phyloP scores from a whole-genome alignment of 1,140 invertebrate genomes.

The Drosophila kurseongensis region DNA sequence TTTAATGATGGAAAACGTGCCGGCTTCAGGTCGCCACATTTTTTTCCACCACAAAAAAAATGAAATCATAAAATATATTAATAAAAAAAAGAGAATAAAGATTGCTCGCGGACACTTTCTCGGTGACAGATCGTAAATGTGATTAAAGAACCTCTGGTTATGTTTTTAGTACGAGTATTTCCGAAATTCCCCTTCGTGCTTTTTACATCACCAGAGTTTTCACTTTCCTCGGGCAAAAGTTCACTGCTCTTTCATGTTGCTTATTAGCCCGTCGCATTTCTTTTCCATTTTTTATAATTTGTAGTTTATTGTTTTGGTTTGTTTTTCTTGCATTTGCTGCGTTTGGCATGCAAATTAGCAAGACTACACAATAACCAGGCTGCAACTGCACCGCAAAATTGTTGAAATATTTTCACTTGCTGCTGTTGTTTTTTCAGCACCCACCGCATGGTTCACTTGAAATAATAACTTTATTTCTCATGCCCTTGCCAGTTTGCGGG shows the following conservation, averaged over 20 bases:
- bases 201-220: conserved; percentile 51
- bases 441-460: conserved; percentile 8
- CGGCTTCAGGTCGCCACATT: conserved; percentile 50
- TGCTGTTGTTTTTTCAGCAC: conserved; percentile 38
- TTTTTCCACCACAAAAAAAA: conserved; percentile 11
- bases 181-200: conserved; percentile 20
- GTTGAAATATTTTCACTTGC: conserved; percentile 74
- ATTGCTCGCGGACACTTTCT: conserved; percentile 32
- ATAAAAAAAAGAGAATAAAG: conserved; percentile 12
- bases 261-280: conserved; percentile 70
- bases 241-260: conserved; percentile 64
- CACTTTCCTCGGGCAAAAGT: conserved; percentile 67
- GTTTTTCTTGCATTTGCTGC: conserved; percentile 41
- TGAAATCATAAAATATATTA: conserved; percentile 24
- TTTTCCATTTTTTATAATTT: conserved; percentile 61
- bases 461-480: conserved; percentile 72
- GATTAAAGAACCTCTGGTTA: conserved; percentile 32
- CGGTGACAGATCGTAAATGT: conserved; percentile 30
- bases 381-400: conserved; percentile 62
- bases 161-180: background rate
- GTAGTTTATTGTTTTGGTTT: conserved; percentile 69
- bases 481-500: conserved; percentile 43
- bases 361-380: conserved; percentile 47
- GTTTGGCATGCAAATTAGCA: conserved; percentile 75
- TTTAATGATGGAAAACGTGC: conserved; percentile 76